These are phyloP conservation scores for Caracal caracal DNA, from an alignment of 2,113 vertebrate genomes.

Conservation along the genomic window DNA sequence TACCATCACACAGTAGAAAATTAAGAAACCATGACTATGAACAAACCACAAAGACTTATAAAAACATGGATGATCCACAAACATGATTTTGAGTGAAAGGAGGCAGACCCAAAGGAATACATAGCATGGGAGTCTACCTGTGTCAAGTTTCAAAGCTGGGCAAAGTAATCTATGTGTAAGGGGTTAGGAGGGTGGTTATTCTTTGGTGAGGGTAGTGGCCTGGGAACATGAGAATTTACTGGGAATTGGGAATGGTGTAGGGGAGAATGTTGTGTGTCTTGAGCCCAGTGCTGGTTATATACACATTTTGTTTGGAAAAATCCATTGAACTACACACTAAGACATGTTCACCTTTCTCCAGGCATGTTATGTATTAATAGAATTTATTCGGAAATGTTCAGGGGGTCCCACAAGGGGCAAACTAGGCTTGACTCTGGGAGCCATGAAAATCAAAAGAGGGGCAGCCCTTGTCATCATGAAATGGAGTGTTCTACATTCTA, in stretches of 20 bases:
- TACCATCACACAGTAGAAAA: neutral
- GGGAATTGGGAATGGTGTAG: no score
- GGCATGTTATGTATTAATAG: neutral
- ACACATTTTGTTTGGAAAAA: neutral
- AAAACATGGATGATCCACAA: neutral
- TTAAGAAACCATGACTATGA: neutral
- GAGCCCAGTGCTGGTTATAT: neutral
- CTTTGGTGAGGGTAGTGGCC: neutral
- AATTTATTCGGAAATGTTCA: neutral
- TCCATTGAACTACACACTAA: neutral
- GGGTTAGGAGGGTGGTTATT: neutral
- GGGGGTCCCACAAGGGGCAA: neutral
- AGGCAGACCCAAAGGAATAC: neutral
- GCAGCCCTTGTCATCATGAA: fast-evolving
- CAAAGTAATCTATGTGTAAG: fast-evolving
- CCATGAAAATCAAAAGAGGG: neutral
- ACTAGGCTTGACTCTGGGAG: neutral
- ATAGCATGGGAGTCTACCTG: neutral
- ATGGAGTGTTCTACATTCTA: fast-evolving
- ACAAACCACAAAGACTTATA: neutral
- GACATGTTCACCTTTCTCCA: neutral
- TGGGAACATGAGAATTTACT: neutral
- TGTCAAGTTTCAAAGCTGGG: neutral
- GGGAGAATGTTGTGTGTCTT: neutral
- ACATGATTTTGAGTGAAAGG: neutral